These are phyloP conservation scores for Aplochiton taeniatus DNA, from an alignment of 2,797 vertebrate genomes.

Conservation along the genomic window DNA sequence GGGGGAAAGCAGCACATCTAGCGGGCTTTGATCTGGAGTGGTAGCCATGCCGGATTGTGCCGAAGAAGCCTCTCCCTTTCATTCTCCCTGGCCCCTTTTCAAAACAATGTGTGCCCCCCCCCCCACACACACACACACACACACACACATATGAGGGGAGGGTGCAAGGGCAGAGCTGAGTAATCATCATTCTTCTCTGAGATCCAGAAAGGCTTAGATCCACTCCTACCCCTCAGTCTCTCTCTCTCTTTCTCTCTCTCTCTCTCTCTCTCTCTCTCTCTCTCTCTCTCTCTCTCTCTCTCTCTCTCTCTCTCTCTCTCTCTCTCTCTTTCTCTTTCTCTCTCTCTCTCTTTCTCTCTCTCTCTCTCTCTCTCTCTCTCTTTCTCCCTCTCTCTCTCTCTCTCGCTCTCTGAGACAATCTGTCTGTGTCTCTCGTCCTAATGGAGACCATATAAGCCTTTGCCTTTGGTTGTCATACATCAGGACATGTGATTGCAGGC, in stretches of 20 bases:
- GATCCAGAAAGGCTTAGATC: conserved; percentile 1
- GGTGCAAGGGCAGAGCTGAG: conserved; percentile 11
- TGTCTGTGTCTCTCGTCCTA: not conserved
- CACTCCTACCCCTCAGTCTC: not conserved
- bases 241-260: not conserved
- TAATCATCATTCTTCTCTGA: conserved; percentile 11
- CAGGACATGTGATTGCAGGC: conserved; percentile 5
- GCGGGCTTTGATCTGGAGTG: conserved; percentile 41
- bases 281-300: not conserved
- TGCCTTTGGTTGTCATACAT: conserved; percentile 11
- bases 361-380: conserved; percentile 8
- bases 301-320: conserved; percentile 12
- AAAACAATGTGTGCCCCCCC: conserved; percentile 15
- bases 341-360: not conserved
- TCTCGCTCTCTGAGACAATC: not conserved
- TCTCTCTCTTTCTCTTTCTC: not conserved
- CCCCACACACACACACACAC: conserved; percentile 6
- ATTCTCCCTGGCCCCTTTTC: conserved; percentile 15
- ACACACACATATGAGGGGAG: conserved; percentile 3
- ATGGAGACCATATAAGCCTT: conserved; percentile 4
- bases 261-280: not conserved
- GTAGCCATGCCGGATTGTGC: conserved; percentile 25
- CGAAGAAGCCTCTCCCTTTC: conserved; percentile 27
- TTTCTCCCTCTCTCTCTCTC: conserved; percentile 10
- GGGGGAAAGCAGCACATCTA: conserved; percentile 13